Conservation (phyloP, 2,888 invertebrate genomes). For the Branchellion lobata region DNA sequence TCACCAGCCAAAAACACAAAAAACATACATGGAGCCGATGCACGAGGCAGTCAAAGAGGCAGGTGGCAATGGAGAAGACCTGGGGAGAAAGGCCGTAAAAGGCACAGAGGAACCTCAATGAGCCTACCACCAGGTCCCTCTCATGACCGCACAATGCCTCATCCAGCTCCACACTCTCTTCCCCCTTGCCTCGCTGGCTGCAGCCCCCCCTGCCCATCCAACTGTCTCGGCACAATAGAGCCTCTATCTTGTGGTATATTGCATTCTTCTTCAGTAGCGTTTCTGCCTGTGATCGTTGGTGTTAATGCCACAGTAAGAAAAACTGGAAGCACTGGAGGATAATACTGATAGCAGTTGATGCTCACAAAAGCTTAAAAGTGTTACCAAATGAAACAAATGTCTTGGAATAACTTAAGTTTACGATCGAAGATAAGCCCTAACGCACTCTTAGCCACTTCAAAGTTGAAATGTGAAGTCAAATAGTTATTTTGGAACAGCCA, state of each 20-base stretch:
- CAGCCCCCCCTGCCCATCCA: not conserved
- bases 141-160: not conserved
- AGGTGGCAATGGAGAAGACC: conserved; percentile 28
- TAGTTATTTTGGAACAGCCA: no score
- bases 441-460: no score
- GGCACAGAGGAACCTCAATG: conserved; percentile 25
- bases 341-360: no score
- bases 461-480: no score
- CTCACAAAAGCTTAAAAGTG: no score
- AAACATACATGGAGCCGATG: not conserved
- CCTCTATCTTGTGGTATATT: not conserved
- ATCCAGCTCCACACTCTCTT: not conserved
- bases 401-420: no score
- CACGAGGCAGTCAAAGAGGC: conserved; percentile 29
- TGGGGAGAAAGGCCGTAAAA: conserved; percentile 20
- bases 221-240: not conserved
- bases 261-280: conserved; percentile 12
- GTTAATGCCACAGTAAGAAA: no score
- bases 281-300: conserved; percentile 10
- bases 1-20: not conserved
- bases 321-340: no score
- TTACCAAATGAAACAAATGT: no score
- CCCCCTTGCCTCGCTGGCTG: not conserved
- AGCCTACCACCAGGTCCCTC: conserved; percentile 8
- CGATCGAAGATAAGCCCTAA: no score